Base-by-base conservation (phyloP, 2,113 vertebrate species). In the Entomyzon cyanotis region DNA sequence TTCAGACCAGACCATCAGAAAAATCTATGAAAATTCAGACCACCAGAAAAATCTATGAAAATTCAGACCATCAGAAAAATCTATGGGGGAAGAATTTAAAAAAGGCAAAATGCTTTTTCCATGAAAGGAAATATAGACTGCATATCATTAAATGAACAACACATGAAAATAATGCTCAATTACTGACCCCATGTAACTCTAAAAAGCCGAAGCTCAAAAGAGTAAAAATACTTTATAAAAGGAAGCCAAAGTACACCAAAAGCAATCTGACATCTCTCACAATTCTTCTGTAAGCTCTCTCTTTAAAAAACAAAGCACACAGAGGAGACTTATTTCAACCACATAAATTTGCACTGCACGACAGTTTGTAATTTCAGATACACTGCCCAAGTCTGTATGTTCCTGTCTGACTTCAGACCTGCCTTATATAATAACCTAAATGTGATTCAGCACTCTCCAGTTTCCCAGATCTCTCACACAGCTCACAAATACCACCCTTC, bases 401-500 rank as follows among this genome's bases (percentile, higher is more conserved):
- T 75, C 81, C 78, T 42, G 50, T 27, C 69, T 73, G 62, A 39
- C 62, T 90, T 70, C 63, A 90, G 82, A 84, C 59, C 92, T 94
- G 79, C 16, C 31, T 95, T 95, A 88, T 27, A 5, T 83, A 96
- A 96, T 11, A 73, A 65, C 8, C 49, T 73, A 30, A 49, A 49
- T 74, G 70, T 85, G 88, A 95, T 76, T 83, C 92, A 91, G 85
- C 77, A 91, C 30, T 83, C 90, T 79, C 74, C 78, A 79, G 7
- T 37, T 69, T 65, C 82, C 90, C 85, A 65, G 41, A 60, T 64
- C 56, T 23, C 70, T 82, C 47, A 64, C 59, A 90, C 4, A 86
- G 89, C 44, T 95, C 77, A 71, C 44, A 89, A 89, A 87, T 33
- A 73, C 4, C 59, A 70, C 5, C 37, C 50, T 42, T 90, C 59